A percentile compares a stretch with the other conserved stretches of the same genome.
Conservation (phyloP, 2,888 invertebrate species). For the Spisula solida region DNA sequence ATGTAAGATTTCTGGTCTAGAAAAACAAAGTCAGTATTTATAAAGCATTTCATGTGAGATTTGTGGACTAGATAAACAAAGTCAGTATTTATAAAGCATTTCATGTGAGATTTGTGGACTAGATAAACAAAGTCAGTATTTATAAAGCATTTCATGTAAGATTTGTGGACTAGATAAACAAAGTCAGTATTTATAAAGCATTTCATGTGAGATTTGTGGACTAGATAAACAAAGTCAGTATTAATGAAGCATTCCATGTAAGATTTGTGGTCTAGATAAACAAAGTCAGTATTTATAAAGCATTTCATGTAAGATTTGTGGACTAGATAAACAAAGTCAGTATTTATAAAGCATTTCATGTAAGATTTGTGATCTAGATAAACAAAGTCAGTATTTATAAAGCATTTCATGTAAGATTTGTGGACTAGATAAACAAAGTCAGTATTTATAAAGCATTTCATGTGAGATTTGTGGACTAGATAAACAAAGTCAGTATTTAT, state of each 20-base stretch:
- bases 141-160: conserved; percentile 88
- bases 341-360: conserved; percentile 89
- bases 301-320: conserved; percentile 81
- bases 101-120: conserved; percentile 76
- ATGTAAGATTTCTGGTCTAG: conserved; percentile 76
- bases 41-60: conserved; percentile 88
- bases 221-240: too few species aligned
- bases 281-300: too few species aligned
- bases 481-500: too few species aligned
- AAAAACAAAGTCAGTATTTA: too few species aligned
- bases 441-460: conserved; percentile 89
- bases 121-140: too few species aligned
- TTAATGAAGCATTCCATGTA: conserved; percentile 91
- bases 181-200: too few species aligned
- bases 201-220: conserved; percentile 80
- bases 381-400: too few species aligned
- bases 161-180: too few species aligned
- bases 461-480: conserved; percentile 75
- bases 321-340: too few species aligned
- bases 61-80: too few species aligned
- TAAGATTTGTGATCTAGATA: conserved; percentile 66
- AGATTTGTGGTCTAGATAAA: neutral
- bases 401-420: conserved; percentile 84
- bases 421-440: too few species aligned
- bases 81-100: too few species aligned